Conservation (phyloP, 2,113 vertebrate genomes). For the Tyrannus savana region DNA sequence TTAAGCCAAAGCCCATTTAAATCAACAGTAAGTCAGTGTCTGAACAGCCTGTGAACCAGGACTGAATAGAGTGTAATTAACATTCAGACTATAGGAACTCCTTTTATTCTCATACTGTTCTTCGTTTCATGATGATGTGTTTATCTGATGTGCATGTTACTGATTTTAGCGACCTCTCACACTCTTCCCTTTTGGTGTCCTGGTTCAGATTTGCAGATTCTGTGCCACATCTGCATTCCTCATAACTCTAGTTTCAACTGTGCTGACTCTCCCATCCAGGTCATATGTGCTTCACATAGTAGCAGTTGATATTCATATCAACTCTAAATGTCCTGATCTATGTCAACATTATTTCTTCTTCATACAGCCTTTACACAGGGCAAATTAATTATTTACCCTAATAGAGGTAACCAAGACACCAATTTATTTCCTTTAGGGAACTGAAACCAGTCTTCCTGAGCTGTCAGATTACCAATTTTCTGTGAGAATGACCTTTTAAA, state of each 20-base stretch:
- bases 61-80: background rate
- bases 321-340: background rate
- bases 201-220: background rate
- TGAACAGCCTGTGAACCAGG: background rate
- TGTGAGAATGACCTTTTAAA: conserved; percentile 27
- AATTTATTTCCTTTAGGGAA: conserved; percentile 24
- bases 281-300: background rate
- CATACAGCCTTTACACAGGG: background rate
- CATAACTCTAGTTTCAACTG: background rate
- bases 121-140: background rate
- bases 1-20: background rate
- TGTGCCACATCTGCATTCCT: background rate
- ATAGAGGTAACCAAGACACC: background rate
- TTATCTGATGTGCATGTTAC: background rate
- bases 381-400: too few species aligned
- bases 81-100: background rate
- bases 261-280: background rate
- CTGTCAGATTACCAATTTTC: conserved; percentile 38
- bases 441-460: background rate
- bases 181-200: background rate
- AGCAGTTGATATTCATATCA: background rate
- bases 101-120: background rate
- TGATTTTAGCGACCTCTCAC: background rate
- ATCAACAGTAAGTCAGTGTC: background rate
- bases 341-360: background rate